Conservation (phyloP, 2,797 vertebrate species). For the Anguilla anguilla region DNA sequence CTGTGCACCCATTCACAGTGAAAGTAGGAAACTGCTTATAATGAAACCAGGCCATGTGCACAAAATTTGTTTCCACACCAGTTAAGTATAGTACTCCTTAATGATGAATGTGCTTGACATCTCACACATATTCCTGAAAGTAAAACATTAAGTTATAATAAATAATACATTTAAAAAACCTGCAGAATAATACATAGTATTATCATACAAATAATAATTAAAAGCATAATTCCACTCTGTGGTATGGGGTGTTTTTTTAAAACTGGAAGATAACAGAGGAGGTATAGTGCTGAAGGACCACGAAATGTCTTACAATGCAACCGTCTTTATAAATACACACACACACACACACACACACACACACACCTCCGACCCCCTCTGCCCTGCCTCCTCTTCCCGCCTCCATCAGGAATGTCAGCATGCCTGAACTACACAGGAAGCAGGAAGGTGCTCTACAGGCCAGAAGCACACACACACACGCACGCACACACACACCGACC, state of each 20-base stretch:
- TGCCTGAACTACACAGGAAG: slow-evolving; percentile 17
- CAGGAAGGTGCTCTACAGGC: background rate
- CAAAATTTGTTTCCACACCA: background rate
- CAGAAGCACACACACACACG: background rate
- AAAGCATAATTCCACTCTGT: background rate
- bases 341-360: background rate
- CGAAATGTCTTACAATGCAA: background rate
- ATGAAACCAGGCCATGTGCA: background rate
- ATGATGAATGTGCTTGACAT: too few relatives aligned
- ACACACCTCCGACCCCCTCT: background rate
- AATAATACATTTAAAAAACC: background rate
- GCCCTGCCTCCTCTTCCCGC: background rate
- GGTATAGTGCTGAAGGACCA: background rate
- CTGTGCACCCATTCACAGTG: background rate
- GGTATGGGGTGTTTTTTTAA: background rate
- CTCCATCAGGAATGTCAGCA: slow-evolving; percentile 16
- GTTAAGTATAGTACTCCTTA: background rate
- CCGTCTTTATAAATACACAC: background rate
- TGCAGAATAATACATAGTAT: background rate
- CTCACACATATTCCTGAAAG: too few relatives aligned
- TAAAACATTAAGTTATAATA: background rate
- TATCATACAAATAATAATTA: background rate
- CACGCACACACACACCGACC: background rate
- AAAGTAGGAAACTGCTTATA: background rate
- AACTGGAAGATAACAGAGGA: background rate